Conservation (phyloP, 2,888 invertebrate species). For the Drosophila robusta region DNA sequence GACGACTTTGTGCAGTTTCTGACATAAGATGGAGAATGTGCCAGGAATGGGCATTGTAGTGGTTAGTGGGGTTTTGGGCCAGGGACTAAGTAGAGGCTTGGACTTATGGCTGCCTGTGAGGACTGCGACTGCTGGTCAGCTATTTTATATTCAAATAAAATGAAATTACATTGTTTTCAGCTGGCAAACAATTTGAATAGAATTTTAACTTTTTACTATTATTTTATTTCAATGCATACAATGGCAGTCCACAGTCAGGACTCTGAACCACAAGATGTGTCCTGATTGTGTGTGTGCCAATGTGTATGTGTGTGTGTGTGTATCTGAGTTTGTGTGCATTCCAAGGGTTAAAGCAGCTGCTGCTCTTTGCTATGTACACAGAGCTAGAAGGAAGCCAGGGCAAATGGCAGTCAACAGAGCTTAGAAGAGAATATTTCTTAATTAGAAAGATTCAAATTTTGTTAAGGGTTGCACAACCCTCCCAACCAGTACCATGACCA, state of each 20-base stretch:
- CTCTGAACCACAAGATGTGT: conserved; percentile 58
- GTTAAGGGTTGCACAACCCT: conserved; percentile 58
- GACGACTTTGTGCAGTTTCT: conserved; percentile 77
- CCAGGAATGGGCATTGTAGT: conserved; percentile 44
- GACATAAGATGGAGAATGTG: conserved; percentile 74
- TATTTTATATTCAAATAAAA: conserved; percentile 82
- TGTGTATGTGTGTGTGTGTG: conserved; percentile 16
- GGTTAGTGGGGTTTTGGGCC: conserved; percentile 21
- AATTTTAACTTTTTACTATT: conserved; percentile 84
- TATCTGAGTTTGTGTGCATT: conserved; percentile 16
- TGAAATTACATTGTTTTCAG: conserved; percentile 83
- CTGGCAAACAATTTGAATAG: conserved; percentile 82
- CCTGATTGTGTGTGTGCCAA: conserved; percentile 10
- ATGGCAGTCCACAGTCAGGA: conserved; percentile 54
- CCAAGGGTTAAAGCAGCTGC: conserved; percentile 63
- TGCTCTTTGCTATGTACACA: conserved; percentile 39
- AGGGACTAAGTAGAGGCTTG: conserved; percentile 1
- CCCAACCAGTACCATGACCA: neutral
- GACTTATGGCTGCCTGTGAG: conserved; percentile 21
- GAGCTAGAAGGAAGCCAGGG: conserved; percentile 29
- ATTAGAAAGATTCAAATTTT: conserved; percentile 74
- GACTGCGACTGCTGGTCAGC: conserved; percentile 53
- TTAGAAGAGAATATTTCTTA: conserved; percentile 75
- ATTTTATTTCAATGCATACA: conserved; percentile 80
- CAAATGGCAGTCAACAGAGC: conserved; percentile 60